These are phyloP conservation scores for Agrochola litura DNA, from an alignment of 2,888 invertebrate species.

Conservation along the genomic window DNA sequence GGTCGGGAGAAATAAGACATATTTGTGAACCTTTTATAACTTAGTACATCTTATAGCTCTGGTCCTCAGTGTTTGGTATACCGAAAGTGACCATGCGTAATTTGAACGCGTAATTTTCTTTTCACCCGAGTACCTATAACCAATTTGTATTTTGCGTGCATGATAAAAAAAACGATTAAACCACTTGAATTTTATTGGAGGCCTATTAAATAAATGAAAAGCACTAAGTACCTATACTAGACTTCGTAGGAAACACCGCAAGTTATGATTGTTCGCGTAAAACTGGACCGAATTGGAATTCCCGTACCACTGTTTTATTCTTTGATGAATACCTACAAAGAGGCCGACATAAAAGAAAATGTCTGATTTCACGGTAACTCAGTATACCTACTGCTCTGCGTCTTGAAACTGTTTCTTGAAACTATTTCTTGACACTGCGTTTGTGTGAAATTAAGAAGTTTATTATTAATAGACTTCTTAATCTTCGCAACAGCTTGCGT, in stretches of 20 bases:
- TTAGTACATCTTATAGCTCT: not conserved
- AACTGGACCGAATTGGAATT: constrained; percentile 14
- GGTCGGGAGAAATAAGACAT: not conserved
- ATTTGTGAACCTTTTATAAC: not conserved
- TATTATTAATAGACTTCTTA: not conserved
- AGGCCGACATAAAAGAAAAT: constrained; percentile 12
- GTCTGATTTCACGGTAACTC: constrained; percentile 5
- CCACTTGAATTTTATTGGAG: not conserved
- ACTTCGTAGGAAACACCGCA: not conserved
- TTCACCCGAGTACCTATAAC: not conserved
- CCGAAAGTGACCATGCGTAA: not conserved
- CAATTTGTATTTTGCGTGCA: not conserved
- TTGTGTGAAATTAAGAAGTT: too few species aligned
- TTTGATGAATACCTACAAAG: constrained; percentile 2
- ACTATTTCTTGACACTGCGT: not conserved
- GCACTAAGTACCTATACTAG: not conserved
- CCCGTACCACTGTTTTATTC: not conserved
- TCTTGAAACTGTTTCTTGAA: constrained; percentile 1
- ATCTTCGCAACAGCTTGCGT: not conserved
- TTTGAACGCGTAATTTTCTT: not conserved
- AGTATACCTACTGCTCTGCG: not conserved
- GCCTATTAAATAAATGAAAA: not conserved
- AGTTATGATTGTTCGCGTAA: not conserved
- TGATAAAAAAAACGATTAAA: not conserved
- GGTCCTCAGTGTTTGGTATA: not conserved